These are phyloP conservation scores for Palythoa grandis DNA, from an alignment of 92 coral and sea anemone species.

Conservation along the genomic window DNA sequence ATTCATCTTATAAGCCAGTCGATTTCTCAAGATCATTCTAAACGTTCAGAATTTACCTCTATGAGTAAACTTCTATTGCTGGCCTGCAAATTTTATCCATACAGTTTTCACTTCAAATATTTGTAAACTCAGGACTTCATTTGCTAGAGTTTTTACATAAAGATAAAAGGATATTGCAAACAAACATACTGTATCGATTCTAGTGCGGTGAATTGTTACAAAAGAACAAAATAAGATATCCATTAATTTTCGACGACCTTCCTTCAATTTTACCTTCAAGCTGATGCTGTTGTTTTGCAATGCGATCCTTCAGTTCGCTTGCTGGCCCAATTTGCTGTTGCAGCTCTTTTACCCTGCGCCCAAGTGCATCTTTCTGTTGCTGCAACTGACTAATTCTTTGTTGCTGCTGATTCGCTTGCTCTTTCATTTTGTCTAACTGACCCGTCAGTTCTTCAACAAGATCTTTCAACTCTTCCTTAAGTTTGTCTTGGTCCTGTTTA, in stretches of 20 bases:
- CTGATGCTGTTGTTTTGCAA: conserved; percentile 78
- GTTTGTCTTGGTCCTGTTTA: conserved; percentile 63
- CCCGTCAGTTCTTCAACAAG: conserved; percentile 81
- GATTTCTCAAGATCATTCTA: not conserved
- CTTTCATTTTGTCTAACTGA: conserved; percentile 71
- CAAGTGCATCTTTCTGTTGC: conserved; percentile 73
- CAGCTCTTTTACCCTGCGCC: conserved; percentile 67
- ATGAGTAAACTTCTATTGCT: not conserved
- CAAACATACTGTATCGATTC: not conserved
- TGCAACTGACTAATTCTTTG: conserved; percentile 72
- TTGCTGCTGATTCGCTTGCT: conserved; percentile 73
- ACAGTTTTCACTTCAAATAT: not conserved
- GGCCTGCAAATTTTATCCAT: not conserved
- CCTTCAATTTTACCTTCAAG: conserved; percentile 65
- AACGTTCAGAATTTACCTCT: not conserved
- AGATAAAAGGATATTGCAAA: not conserved
- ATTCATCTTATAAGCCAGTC: not conserved
- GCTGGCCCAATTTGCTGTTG: conserved; percentile 65
- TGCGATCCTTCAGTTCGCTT: conserved; percentile 58
- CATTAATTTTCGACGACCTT: not conserved
- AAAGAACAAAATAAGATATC: not conserved
- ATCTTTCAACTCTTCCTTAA: conserved; percentile 84
- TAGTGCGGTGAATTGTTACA: not conserved
- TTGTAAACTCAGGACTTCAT: not conserved
- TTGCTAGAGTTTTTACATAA: not conserved